phyloP scores from a whole-genome alignment of 2,797 vertebrate species.

The Scleropages formosus region DNA sequence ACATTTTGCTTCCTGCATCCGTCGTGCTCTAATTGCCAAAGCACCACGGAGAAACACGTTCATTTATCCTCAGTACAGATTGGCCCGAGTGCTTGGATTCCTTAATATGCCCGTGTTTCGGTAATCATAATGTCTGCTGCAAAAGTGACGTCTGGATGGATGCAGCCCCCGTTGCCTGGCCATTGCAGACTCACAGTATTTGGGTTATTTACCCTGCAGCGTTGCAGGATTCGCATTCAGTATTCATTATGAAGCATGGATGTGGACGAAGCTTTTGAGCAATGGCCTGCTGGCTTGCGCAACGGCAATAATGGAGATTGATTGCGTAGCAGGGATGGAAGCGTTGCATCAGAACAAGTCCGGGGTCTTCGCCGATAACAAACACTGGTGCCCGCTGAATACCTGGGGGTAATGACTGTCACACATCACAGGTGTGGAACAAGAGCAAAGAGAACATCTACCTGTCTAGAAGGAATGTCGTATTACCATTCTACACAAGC shows the following conservation, averaged over 20 bases:
- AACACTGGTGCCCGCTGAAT: background rate
- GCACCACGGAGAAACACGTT: background rate
- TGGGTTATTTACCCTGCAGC: background rate
- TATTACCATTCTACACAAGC: too few species aligned
- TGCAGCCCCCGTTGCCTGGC: background rate
- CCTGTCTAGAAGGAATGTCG: too few species aligned
- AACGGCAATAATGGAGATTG: conserved; percentile 1
- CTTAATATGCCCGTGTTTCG: conserved; percentile 1
- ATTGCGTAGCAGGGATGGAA: background rate
- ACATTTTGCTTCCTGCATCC: background rate
- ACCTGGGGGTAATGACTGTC: background rate
- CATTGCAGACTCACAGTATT: background rate
- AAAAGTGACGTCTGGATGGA: background rate
- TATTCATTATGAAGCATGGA: background rate
- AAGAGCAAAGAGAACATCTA: too few species aligned
- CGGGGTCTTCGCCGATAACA: background rate
- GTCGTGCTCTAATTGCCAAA: too few species aligned
- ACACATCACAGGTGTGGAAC: background rate
- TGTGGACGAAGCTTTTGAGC: background rate
- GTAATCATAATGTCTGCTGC: background rate
- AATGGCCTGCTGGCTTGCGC: background rate
- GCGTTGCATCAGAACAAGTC: background rate
- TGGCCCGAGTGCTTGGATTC: background rate
- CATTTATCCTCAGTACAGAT: conserved; percentile 6
- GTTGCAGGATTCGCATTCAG: background rate